A percentile compares a stretch with the other conserved stretches of the same genome.
Evolutionary conservation across 2,888 invertebrate species (phyloP).

Genomic region (Chymomyza procnemis): DNA sequence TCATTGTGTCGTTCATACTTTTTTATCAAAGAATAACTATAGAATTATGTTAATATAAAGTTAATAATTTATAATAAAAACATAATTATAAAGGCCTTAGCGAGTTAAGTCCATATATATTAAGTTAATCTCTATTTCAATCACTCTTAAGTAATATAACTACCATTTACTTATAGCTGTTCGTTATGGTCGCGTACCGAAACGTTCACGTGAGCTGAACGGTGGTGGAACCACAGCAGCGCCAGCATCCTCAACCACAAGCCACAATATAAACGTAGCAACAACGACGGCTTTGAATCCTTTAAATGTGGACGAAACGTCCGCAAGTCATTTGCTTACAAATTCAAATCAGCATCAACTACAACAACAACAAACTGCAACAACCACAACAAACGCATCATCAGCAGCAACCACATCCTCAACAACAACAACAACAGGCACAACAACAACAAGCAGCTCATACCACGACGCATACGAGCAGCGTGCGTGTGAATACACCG

Average conservation of each 20-base stretch:
- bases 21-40: too few relatives aligned
- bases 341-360: conserved; percentile 48
- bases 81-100: too few relatives aligned
- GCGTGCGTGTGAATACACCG: conserved; percentile 79
- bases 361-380: conserved; percentile 17
- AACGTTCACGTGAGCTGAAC: conserved; percentile 90
- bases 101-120: too few relatives aligned
- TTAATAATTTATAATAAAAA: too few relatives aligned
- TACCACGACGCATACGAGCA: conserved; percentile 58
- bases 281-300: conserved; percentile 43
- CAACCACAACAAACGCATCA: conserved; percentile 16
- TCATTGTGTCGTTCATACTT: too few relatives aligned
- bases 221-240: conserved; percentile 67
- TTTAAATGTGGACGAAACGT: conserved; percentile 61
- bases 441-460: conserved; percentile 31
- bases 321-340: conserved; percentile 56
- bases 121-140: conserved; percentile 11
- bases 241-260: conserved; percentile 37
- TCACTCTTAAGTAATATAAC: too few relatives aligned
- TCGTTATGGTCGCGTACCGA: conserved; percentile 97
- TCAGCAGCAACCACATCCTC: conserved; percentile 45
- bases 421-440: conserved; percentile 47
- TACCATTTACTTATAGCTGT: conserved; percentile 92
- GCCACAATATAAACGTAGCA: conserved; percentile 12
- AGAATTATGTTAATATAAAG: too few relatives aligned